Evolutionary conservation across 1,140 invertebrate genomes (phyloP).

Genomic region (Lepidurus arcticus): DNA sequence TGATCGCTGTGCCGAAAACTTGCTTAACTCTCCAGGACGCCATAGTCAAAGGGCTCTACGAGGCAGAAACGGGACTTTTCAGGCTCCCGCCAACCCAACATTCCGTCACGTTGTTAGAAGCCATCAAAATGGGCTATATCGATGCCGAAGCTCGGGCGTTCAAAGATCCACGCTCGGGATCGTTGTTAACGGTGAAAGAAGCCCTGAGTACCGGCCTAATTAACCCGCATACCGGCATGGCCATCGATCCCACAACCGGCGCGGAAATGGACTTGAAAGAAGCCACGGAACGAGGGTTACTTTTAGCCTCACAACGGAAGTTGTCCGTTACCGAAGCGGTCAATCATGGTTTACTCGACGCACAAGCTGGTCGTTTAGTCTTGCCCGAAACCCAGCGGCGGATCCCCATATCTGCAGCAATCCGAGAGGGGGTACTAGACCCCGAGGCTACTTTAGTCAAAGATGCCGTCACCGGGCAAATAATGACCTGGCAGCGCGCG

Average conservation of each 20-base stretch:
- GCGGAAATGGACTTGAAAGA: slow-evolving; percentile 68
- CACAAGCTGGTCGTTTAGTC: slow-evolving; percentile 63
- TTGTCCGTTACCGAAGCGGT: slow-evolving; percentile 78
- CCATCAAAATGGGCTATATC: slow-evolving; percentile 66
- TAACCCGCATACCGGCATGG: slow-evolving; percentile 69
- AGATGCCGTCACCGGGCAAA: slow-evolving; percentile 57
- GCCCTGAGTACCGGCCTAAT: slow-evolving; percentile 75
- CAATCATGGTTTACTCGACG: slow-evolving; percentile 72
- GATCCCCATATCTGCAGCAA: slow-evolving; percentile 65
- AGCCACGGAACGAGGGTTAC: slow-evolving; percentile 70
- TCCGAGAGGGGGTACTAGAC: slow-evolving; percentile 72
- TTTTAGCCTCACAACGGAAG: slow-evolving; percentile 71
- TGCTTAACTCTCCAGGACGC: slow-evolving; percentile 74
- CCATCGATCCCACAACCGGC: slow-evolving; percentile 66
- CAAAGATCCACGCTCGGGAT: slow-evolving; percentile 67
- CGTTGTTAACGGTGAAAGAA: slow-evolving; percentile 70
- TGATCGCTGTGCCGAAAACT: slow-evolving; percentile 66
- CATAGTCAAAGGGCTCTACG: slow-evolving; percentile 72
- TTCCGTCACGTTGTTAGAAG: slow-evolving; percentile 68
- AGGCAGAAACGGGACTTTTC: slow-evolving; percentile 65
- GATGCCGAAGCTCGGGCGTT: slow-evolving; percentile 72
- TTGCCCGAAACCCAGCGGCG: slow-evolving; percentile 64
- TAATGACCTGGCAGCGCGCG: slow-evolving; percentile 74
- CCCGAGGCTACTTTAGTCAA: slow-evolving; percentile 67
- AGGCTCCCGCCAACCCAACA: slow-evolving; percentile 61